phyloP scores from a whole-genome alignment of 2,888 invertebrate species.

The Arenicola marina region DNA sequence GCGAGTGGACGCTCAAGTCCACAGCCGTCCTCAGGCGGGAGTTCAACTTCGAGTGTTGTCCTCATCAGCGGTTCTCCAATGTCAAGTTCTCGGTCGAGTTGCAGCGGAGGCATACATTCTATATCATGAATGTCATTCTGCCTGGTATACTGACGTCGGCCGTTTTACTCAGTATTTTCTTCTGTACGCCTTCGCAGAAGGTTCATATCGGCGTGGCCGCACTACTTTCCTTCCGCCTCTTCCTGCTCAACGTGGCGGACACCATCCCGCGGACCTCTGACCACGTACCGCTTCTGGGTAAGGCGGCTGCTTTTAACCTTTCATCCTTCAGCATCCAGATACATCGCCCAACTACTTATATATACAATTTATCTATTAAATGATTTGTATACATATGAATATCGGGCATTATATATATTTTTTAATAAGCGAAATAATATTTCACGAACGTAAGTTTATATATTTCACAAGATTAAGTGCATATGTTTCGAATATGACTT shows the following conservation, averaged over 20 bases:
- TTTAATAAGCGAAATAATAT: too few species aligned
- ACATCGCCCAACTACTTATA: too few species aligned
- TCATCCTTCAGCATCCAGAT: too few species aligned
- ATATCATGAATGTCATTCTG: conserved; percentile 39
- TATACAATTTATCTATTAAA: too few species aligned
- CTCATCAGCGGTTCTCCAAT: conserved; percentile 31
- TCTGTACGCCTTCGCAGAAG: conserved; percentile 36
- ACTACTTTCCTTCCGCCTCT: conserved; percentile 36
- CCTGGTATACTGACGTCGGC: conserved; percentile 38
- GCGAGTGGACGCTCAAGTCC: conserved; percentile 32
- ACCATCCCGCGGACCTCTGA: conserved; percentile 38
- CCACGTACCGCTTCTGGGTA: conserved; percentile 37
- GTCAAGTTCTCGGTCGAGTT: conserved; percentile 31
- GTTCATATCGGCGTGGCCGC: conserved; percentile 32
- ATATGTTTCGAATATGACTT: too few species aligned
- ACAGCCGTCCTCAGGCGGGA: conserved; percentile 30
- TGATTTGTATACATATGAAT: too few species aligned
- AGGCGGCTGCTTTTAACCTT: too few species aligned
- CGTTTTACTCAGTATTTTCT: conserved; percentile 37
- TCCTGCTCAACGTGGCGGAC: conserved; percentile 38
- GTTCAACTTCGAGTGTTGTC: conserved; percentile 36
- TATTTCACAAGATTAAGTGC: too few species aligned
- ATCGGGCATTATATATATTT: too few species aligned
- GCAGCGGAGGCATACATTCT: conserved; percentile 36
- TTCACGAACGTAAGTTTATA: too few species aligned